These are phyloP conservation scores for Catamblyrhynchus diadema DNA, from an alignment of 2,797 vertebrate genomes.

Conservation along the genomic window DNA sequence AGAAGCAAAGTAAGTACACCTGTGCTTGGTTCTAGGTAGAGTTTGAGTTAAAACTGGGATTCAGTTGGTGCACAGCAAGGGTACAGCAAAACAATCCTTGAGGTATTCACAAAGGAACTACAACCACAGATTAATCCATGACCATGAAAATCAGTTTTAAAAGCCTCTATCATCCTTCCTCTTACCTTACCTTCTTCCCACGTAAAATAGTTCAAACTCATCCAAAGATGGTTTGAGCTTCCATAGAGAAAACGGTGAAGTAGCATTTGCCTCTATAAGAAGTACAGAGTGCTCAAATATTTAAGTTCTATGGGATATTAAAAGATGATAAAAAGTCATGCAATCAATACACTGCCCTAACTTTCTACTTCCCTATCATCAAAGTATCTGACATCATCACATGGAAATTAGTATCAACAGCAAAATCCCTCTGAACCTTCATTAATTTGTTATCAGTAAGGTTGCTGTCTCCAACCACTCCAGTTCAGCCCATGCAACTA, in stretches of 20 bases:
- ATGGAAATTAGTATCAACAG: not conserved
- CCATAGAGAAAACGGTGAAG: not conserved
- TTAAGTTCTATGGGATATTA: not conserved
- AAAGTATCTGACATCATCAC: not conserved
- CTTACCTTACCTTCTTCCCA: not conserved
- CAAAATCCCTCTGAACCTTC: not conserved
- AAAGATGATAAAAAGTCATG: not conserved
- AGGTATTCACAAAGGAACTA: not conserved
- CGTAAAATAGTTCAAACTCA: not conserved
- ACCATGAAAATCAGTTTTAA: not conserved
- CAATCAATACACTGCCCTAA: not conserved
- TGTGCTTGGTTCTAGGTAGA: accelerated
- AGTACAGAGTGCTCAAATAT: accelerated
- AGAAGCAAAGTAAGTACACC: not conserved
- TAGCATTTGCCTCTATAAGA: not conserved
- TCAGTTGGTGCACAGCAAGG: not conserved
- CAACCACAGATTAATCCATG: not conserved
- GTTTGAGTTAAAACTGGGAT: not conserved
- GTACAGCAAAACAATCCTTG: not conserved
- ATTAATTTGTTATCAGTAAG: not conserved
- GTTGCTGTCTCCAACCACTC: not conserved
- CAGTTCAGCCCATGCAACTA: not conserved
- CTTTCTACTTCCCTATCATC: not conserved
- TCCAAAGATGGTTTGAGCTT: not conserved
- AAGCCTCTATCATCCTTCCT: not conserved